phyloP scores from a whole-genome alignment of 1,140 invertebrate species.

The Mizuhopecten yessoensis region DNA sequence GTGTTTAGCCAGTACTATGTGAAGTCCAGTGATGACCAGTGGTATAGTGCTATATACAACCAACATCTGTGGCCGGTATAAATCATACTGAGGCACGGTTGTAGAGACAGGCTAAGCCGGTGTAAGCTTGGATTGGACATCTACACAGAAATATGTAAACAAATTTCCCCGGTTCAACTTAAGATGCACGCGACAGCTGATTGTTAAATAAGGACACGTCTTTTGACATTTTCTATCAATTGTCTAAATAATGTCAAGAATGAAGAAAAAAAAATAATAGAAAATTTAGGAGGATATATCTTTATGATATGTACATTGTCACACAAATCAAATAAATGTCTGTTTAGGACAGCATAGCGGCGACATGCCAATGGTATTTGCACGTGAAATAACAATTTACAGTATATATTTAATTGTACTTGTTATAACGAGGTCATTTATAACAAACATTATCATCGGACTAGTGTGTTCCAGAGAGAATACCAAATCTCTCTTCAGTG shows the following conservation, averaged over 20 bases:
- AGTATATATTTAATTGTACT: neutral
- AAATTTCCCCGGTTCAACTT: neutral
- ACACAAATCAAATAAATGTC: neutral
- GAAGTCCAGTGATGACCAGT: too few relatives aligned
- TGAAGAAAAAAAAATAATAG: too few relatives aligned
- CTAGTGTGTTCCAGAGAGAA: too few relatives aligned
- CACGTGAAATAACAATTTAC: neutral
- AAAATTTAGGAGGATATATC: neutral
- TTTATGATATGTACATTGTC: neutral
- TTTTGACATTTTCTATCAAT: conserved; percentile 11
- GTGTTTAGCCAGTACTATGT: too few relatives aligned
- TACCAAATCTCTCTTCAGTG: too few relatives aligned
- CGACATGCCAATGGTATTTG: neutral
- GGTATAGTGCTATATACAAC: too few relatives aligned
- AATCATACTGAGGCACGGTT: neutral
- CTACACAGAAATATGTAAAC: neutral
- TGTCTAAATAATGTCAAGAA: neutral
- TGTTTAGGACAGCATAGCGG: neutral
- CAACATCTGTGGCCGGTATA: neutral
- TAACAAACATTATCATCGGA: too few relatives aligned
- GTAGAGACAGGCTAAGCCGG: neutral
- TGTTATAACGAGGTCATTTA: neutral
- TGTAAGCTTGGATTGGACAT: conserved; percentile 19
- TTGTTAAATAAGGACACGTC: neutral
- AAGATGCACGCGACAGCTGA: neutral